Base-by-base conservation (phyloP, 92 coral and sea anemone species). In the Porites rus region DNA sequence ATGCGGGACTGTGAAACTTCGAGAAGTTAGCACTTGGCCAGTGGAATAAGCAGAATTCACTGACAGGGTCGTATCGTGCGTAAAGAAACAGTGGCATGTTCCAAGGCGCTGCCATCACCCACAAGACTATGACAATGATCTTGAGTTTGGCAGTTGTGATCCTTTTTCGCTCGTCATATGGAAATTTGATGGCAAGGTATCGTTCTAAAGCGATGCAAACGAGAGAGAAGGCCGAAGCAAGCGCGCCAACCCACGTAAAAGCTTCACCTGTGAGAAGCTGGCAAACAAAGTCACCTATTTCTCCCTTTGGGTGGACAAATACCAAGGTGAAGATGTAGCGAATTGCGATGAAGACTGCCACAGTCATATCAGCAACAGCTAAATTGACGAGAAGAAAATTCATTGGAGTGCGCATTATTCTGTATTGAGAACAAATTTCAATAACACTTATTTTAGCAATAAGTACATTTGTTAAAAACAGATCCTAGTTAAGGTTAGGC, bases 231-330 rank as follows among this genome's bases (percentile, higher is more conserved):
- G 79, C 92, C 13, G 91, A 91, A 7, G 86, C 60, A 17, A 79
- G 78, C 3, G 91, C 88, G 12, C 94, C 91, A 16, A 84, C 89
- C 94, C 94, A 91, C 10, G 80, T 80, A 63, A 91, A 88, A 13
- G 87, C 87, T 38, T 85, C 93, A 51, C 93, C 93, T 1, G 90
- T 90, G 73, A 90, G 50, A 65, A 90, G 72, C 77, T 83, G 74
- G 74, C 94, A 91, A 52, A 88, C 79, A 71, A 83, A 50, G 8
- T 89, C 81, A 5, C 92, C 94, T 6, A 69, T 65, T 19, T 20
- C 56, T 8, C 92, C 92, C 22, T 54, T 53, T 12, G 93, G 93
- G 73, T 87, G 93, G 17, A 62, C 28, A 70, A 87, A 91, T 21
- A 84, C 9, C 50, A 68, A 78, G 61, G 76, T 80, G 63, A 91